phyloP scores from a whole-genome alignment of 2,888 invertebrate genomes.

The Hydrotaea cyrtoneurina region DNA sequence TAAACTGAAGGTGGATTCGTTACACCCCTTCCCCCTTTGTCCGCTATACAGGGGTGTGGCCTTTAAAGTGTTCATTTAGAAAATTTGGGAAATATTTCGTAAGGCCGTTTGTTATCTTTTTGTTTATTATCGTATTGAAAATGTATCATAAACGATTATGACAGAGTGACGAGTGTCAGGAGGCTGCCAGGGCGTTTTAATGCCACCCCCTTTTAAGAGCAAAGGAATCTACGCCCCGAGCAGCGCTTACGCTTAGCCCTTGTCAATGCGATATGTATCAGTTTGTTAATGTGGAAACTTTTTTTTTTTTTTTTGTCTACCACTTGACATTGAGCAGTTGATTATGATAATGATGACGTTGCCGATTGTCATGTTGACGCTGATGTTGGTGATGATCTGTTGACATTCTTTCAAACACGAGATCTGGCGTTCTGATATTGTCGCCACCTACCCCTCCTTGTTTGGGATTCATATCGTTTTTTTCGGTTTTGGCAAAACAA shows the following conservation, averaged over 20 bases:
- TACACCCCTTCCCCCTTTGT: constrained; percentile 15
- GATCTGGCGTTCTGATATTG: neutral
- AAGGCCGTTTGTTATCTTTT: constrained; percentile 3
- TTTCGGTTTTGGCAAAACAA: neutral
- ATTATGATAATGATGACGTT: neutral
- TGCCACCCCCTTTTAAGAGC: neutral
- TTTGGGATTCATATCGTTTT: neutral
- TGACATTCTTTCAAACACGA: neutral
- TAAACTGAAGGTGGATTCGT: constrained; percentile 31
- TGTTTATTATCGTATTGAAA: neutral
- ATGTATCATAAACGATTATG: constrained; percentile 39
- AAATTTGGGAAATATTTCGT: constrained; percentile 13
- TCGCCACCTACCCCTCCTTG: neutral
- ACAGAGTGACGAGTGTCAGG: neutral
- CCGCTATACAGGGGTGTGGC: neutral
- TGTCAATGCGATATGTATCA: neutral
- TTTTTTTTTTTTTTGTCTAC: neutral
- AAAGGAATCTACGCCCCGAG: no score
- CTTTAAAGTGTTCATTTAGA: constrained; percentile 14
- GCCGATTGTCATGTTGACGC: neutral
- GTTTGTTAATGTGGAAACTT: neutral
- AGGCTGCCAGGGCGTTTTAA: neutral
- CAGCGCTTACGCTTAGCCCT: neutral
- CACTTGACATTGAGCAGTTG: constrained; percentile 13
- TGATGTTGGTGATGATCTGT: neutral